Conservation (phyloP, 1,140 invertebrate species). For the Hermetia illucens region DNA sequence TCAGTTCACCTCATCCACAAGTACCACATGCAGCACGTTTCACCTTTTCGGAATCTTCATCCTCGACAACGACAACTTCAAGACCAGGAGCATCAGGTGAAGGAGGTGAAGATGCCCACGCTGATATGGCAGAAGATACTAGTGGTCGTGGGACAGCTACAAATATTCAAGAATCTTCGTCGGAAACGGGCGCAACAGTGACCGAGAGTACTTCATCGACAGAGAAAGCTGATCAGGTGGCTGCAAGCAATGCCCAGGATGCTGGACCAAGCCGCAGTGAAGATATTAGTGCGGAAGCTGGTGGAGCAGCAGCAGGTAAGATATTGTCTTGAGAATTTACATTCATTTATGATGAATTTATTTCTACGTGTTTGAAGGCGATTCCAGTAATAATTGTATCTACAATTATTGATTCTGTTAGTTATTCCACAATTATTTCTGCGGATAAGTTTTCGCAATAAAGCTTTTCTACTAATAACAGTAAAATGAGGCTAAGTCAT, state of each 20-base stretch:
- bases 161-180: slow-evolving; percentile 49
- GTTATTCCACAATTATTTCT: too few relatives aligned
- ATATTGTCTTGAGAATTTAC: neutral
- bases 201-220: slow-evolving; percentile 11
- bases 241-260: slow-evolving; percentile 1
- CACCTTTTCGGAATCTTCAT: slow-evolving; percentile 49
- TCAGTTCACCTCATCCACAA: slow-evolving; percentile 71
- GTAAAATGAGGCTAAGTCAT: too few relatives aligned
- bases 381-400: too few relatives aligned
- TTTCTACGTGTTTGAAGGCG: too few relatives aligned
- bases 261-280: slow-evolving; percentile 17
- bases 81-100: slow-evolving; percentile 31
- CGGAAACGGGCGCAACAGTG: slow-evolving; percentile 23
- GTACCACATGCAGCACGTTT: slow-evolving; percentile 42
- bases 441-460: too few relatives aligned
- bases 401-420: too few relatives aligned
- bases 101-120: slow-evolving; percentile 61
- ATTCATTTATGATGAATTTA: too few relatives aligned
- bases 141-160: slow-evolving; percentile 42
- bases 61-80: slow-evolving; percentile 18
- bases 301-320: neutral
- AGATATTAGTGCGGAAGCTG: slow-evolving; percentile 18
- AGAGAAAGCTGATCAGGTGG: slow-evolving; percentile 4
- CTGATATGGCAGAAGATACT: slow-evolving; percentile 57
- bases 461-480: too few relatives aligned